A percentile compares a stretch with the other conserved stretches of the same genome.
Conservation (phyloP, 2,797 vertebrate genomes). For the Thripadectes ignobilis region DNA sequence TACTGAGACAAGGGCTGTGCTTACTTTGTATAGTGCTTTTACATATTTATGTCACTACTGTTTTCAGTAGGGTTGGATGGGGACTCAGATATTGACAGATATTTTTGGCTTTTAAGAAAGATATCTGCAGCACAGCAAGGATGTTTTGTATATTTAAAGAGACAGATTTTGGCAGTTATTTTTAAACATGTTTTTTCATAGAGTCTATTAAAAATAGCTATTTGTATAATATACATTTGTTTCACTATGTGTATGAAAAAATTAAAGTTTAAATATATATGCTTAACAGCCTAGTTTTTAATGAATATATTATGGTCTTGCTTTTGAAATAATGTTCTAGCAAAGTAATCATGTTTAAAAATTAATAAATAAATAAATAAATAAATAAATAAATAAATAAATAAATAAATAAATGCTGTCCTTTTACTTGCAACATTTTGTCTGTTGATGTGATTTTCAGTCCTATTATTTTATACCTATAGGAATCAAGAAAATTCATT, state of each 20-base stretch:
- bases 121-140: constrained; percentile 42
- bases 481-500: not conserved
- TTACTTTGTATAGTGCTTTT: constrained; percentile 66
- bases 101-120: constrained; percentile 62
- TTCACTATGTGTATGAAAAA: constrained; percentile 35
- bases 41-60: constrained; percentile 65
- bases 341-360: constrained; percentile 72
- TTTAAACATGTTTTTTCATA: constrained; percentile 74
- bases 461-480: not conserved
- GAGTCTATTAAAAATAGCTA: constrained; percentile 32
- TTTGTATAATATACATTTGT: constrained; percentile 73
- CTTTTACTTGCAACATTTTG: constrained; percentile 58
- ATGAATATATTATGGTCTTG: constrained; percentile 69
- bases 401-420: constrained; percentile 64
- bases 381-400: constrained; percentile 55
- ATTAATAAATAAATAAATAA: constrained; percentile 60
- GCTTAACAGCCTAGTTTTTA: constrained; percentile 72
- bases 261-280: constrained; percentile 61
- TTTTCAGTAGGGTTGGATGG: constrained; percentile 66
- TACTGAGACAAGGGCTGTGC: constrained; percentile 53
- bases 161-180: constrained; percentile 73
- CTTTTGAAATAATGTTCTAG: constrained; percentile 65
- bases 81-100: constrained; percentile 28
- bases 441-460: constrained; percentile 3
- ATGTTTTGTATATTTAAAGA: constrained; percentile 75